Conservation (phyloP, 2,888 invertebrate genomes). For the Alitta virens region DNA sequence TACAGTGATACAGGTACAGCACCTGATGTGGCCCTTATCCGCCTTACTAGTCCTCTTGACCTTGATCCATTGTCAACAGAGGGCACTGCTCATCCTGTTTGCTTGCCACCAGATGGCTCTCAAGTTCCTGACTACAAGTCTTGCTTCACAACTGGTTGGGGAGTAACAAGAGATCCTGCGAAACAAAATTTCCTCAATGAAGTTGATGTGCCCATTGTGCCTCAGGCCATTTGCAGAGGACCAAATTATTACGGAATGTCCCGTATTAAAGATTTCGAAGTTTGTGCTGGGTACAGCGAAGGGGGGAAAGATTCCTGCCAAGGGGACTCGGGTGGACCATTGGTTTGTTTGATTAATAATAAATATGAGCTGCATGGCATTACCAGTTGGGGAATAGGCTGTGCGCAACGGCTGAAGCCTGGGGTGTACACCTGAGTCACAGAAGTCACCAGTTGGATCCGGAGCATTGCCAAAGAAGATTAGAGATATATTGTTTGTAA, state of each 20-base stretch:
- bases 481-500: no score
- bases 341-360: not conserved
- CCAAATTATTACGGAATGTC: not conserved
- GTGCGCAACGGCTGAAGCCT: not conserved
- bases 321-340: not conserved
- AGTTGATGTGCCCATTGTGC: not conserved
- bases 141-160: no score
- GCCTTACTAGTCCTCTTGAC: not conserved
- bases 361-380: not conserved
- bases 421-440: not conserved
- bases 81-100: not conserved
- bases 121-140: no score
- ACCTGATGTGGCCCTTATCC: not conserved
- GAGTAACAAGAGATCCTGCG: no score
- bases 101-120: not conserved
- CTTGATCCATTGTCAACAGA: not conserved
- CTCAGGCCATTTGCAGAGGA: not conserved
- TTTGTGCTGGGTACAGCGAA: slow-evolving; percentile 9
- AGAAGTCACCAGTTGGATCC: no score
- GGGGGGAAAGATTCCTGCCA: slow-evolving; percentile 14
- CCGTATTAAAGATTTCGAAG: not conserved
- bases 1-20: not conserved
- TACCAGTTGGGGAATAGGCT: not conserved
- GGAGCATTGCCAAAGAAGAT: no score
- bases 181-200: not conserved